Base-by-base conservation (phyloP, 2,888 invertebrate species). In the Vannuccia rotundouncinata region DNA sequence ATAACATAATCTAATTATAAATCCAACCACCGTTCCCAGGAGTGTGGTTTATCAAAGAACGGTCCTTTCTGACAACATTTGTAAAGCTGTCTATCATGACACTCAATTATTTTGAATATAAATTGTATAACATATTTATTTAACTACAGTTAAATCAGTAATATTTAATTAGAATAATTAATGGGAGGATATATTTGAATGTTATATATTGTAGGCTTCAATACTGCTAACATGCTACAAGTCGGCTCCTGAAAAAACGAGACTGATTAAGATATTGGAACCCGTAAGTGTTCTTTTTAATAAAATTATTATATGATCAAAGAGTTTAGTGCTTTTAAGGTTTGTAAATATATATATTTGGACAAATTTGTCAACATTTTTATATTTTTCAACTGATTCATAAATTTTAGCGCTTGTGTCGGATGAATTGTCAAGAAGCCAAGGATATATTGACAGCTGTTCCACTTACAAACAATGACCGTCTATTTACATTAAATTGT, bases 381-480 rank as follows among this genome's bases (percentile, higher is more conserved):
- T 45, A 45, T 17, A 13, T 13, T n/a, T n/a, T n/a, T n/a, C n/a
- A n/a, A n/a, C n/a, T 13, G 5, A 45, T 45, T 45, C 17, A 45
- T 45, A 45, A 45, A 45, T 45, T 45, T 17, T 84, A 88, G 88
- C 84, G 86, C 82, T 81, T 88, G 17, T 85, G 85, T 82, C 83
- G 85, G 2, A 88, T 88, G 87, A 84, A 85, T 28, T 87, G 87
- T 82, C 83, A 85, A 79, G 87, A 88, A 76, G 87, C 86, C 1
- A 83, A 87, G 79, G 84, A 85, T 25, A 85, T 88, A 29, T 84
- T 88, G 75, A 84, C 84, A 74, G 84, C 86, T 29, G 83, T 87
- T 66, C 84, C 83, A 66, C 84, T 88, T 29, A 45, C 78, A 27
- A 86, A 86, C 59, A 87, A 86, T 83, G 88, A 88, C 83, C 86